A percentile compares a stretch with the other conserved stretches of the same genome.
Evolutionary conservation across 1,140 invertebrate species (phyloP).

Genomic region (Anastatus disparis): DNA sequence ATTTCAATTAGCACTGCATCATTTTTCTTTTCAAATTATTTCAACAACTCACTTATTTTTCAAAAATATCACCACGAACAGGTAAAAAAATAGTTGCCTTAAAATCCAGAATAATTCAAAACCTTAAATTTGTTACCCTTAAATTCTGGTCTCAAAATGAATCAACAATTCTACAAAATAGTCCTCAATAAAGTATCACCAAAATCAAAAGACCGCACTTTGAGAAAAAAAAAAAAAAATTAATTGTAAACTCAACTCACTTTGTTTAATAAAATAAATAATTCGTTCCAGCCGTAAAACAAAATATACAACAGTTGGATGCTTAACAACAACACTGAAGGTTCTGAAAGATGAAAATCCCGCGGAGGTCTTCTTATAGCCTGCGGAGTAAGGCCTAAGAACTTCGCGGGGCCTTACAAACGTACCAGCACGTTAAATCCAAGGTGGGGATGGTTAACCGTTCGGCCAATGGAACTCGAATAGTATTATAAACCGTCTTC

Average conservation of each 20-base stretch:
- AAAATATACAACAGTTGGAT: too few species aligned
- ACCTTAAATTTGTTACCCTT: too few species aligned
- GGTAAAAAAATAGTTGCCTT: too few species aligned
- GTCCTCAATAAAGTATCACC: too few species aligned
- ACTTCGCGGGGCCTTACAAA: neutral
- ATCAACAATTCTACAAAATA: too few species aligned
- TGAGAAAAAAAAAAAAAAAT: slow-evolving; percentile 2
- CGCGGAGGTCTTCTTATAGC: slow-evolving; percentile 37
- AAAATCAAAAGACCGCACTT: too few species aligned
- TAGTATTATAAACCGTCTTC: neutral
- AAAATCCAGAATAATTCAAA: too few species aligned
- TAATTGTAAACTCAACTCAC: slow-evolving; percentile 24
- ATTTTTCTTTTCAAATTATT: too few species aligned
- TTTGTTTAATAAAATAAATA: slow-evolving; percentile 21
- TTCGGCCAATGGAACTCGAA: slow-evolving; percentile 4
- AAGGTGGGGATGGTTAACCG: neutral
- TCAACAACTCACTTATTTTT: too few species aligned
- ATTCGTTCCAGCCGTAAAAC: slow-evolving; percentile 17
- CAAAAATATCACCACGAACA: too few species aligned
- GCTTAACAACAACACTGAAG: slow-evolving; percentile 6
- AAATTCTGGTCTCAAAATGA: too few species aligned
- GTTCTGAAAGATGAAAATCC: slow-evolving; percentile 38
- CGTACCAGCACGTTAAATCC: neutral
- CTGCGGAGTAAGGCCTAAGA: neutral
- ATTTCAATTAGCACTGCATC: too few species aligned